Conservation (phyloP, 2,113 vertebrate species). For the Fulica atra region DNA sequence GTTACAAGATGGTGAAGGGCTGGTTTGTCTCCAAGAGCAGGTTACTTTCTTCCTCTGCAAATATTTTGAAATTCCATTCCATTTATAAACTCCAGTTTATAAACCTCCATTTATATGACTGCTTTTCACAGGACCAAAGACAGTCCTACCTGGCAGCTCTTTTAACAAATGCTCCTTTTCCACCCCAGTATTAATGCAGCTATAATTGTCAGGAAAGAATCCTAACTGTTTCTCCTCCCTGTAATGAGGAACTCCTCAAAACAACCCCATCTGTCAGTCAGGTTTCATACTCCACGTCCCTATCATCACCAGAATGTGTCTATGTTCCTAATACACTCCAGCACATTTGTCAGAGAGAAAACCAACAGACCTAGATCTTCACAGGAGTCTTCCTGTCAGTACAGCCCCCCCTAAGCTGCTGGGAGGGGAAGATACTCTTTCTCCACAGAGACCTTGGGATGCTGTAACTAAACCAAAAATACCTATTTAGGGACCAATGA, state of each 20-base stretch:
- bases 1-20: background rate
- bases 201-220: background rate
- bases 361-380: background rate
- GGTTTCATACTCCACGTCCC: background rate
- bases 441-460: background rate
- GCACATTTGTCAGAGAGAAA: background rate
- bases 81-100: no score
- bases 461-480: background rate
- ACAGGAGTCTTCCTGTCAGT: background rate
- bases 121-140: background rate
- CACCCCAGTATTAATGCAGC: background rate
- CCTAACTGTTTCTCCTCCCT: background rate
- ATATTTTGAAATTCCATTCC: conserved; percentile 37
- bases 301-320: background rate
- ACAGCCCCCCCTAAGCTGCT: background rate
- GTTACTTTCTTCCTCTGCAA: conserved; percentile 45
- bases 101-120: background rate
- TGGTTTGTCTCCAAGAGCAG: conserved; percentile 26
- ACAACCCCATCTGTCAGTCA: background rate
- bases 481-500: background rate
- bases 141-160: background rate
- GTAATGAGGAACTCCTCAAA: background rate
- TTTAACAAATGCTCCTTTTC: background rate
- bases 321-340: background rate
- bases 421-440: background rate